Percentiles rank a stretch among this genome's conserved stretches.
Evolutionary conservation across 2,113 vertebrate species (phyloP).

Genomic region (Leptosomus discolor): DNA sequence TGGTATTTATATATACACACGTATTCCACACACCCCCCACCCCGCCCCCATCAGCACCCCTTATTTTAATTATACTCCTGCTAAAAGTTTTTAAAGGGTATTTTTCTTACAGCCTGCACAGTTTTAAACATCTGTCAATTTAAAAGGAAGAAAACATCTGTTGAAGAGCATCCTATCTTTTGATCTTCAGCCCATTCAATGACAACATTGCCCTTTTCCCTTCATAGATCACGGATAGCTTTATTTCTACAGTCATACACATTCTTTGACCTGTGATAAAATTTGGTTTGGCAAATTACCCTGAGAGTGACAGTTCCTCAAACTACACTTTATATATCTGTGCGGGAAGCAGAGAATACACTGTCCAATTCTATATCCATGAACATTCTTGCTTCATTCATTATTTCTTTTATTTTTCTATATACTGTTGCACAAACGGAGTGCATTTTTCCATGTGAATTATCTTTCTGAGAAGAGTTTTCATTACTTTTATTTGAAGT

Average conservation of each 20-base stretch:
- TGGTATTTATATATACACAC: not conserved
- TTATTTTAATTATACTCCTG: not conserved
- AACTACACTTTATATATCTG: not conserved
- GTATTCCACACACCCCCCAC: rapidly evolving
- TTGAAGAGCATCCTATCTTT: not conserved
- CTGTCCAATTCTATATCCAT: not conserved
- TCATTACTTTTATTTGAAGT: not conserved
- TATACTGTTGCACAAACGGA: not conserved
- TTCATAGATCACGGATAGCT: not conserved
- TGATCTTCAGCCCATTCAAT: not conserved
- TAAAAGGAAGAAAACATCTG: not conserved
- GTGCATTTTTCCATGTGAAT: not conserved
- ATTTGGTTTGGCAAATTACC: not conserved
- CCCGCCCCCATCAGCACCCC: rapidly evolving
- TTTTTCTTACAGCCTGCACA: not conserved
- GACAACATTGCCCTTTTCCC: not conserved
- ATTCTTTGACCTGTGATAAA: conserved; percentile 20
- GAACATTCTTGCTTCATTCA: not conserved
- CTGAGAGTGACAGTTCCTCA: not conserved
- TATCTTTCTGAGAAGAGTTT: not conserved
- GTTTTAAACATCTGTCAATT: not conserved
- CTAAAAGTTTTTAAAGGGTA: not conserved
- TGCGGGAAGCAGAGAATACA: not conserved
- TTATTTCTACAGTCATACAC: not conserved
- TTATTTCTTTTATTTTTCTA: not conserved